A percentile compares a stretch with the other conserved stretches of the same genome.
phyloP scores from a whole-genome alignment of 2,888 invertebrate genomes.

The Metallyticus violacea region DNA sequence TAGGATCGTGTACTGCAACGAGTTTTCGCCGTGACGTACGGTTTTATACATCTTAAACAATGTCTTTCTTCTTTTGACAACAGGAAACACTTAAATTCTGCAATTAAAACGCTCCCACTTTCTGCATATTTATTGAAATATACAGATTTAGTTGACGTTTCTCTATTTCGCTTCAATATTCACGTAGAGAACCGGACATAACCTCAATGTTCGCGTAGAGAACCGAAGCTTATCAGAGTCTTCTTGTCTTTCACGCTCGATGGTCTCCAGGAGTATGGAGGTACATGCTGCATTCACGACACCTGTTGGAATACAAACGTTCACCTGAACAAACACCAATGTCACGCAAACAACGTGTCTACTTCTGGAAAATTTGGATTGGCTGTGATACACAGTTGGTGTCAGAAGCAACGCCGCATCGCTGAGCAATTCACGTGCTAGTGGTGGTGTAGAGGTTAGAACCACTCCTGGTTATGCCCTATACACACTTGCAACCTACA shows the following conservation, averaged over 20 bases:
- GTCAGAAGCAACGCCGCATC: background rate
- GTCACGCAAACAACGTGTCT: background rate
- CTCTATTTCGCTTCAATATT: background rate
- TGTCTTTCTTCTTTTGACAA: background rate
- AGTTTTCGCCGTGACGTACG: conserved; percentile 70
- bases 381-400: background rate
- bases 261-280: background rate
- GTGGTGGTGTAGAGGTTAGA: background rate
- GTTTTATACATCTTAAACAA: conserved; percentile 63
- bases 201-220: background rate
- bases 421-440: background rate
- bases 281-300: background rate
- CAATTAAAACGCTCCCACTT: background rate
- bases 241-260: background rate
- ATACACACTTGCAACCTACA: background rate
- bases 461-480: background rate
- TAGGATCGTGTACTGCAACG: conserved; percentile 70
- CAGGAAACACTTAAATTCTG: background rate
- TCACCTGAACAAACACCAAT: background rate
- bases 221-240: background rate
- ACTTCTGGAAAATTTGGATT: background rate
- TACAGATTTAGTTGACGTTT: background rate
- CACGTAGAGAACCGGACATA: background rate
- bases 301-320: background rate
- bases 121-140: background rate